Evolutionary conservation across 2,888 invertebrate species (phyloP).

Genomic region (Ganaspis brasiliensis): DNA sequence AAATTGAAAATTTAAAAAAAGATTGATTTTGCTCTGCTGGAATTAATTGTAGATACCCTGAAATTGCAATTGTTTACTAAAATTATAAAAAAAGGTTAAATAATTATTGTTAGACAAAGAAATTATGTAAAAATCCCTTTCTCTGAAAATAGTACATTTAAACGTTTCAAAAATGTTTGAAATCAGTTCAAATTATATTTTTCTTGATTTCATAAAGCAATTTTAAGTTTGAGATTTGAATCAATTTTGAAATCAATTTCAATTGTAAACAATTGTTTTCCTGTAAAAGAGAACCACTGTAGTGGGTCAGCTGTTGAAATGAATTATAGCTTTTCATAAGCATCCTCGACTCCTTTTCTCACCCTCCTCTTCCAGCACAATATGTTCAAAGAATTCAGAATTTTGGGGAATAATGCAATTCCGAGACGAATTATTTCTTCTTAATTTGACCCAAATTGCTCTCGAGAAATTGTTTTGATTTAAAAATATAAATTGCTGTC

Average conservation of each 20-base stretch:
- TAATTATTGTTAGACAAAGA: too few relatives aligned
- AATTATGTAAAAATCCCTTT: too few relatives aligned
- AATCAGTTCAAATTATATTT: too few relatives aligned
- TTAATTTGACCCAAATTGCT: slow-evolving; percentile 39
- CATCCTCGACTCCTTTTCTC: slow-evolving; percentile 43
- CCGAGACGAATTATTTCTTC: slow-evolving; percentile 36
- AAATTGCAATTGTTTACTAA: too few relatives aligned
- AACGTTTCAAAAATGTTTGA: too few relatives aligned
- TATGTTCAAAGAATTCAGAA: slow-evolving; percentile 43
- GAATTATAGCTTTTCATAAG: slow-evolving; percentile 69
- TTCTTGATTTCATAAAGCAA: neutral
- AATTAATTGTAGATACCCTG: too few relatives aligned
- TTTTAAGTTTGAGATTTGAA: too few relatives aligned
- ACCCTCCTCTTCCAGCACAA: slow-evolving; percentile 41
- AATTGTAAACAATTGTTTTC: neutral
- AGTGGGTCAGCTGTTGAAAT: slow-evolving; percentile 59
- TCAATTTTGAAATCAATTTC: neutral
- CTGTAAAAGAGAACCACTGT: slow-evolving; percentile 18
- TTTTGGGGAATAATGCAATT: slow-evolving; percentile 30
- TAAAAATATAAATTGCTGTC: slow-evolving; percentile 26
- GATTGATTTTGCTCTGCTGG: too few relatives aligned
- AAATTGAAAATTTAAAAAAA: too few relatives aligned
- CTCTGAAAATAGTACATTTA: too few relatives aligned
- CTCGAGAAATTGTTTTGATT: slow-evolving; percentile 8
- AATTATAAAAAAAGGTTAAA: too few relatives aligned